These are phyloP conservation scores for Etheostoma nigrum DNA, from an alignment of 2,797 vertebrate species.

Conservation along the genomic window DNA sequence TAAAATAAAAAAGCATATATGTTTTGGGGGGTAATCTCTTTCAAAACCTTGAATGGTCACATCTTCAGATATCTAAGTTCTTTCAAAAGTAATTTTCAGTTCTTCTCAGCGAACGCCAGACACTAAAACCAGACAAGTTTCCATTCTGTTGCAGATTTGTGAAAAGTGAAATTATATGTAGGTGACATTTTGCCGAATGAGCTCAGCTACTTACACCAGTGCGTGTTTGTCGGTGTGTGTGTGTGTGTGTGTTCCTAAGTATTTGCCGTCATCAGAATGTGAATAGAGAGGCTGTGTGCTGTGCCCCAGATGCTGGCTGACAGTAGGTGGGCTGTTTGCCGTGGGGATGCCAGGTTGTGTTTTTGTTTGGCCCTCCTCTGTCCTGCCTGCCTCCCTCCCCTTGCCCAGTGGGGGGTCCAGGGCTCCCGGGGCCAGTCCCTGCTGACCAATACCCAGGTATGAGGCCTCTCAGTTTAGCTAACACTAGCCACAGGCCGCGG, in stretches of 20 bases:
- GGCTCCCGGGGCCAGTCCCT: slow-evolving; percentile 72
- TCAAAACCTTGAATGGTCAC: neutral
- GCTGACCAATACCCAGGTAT: slow-evolving; percentile 82
- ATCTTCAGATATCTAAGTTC: neutral
- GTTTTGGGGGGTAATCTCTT: neutral
- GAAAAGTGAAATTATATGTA: neutral
- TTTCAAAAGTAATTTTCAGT: neutral
- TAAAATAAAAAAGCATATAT: slow-evolving; percentile 14
- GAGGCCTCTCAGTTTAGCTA: slow-evolving; percentile 76
- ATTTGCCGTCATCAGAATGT: slow-evolving; percentile 74
- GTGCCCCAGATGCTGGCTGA: slow-evolving; percentile 76
- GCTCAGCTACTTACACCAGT: neutral
- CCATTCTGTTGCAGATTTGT: slow-evolving; percentile 15
- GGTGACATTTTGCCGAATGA: slow-evolving; percentile 8
- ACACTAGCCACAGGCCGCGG: slow-evolving; percentile 73
- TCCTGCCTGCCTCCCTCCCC: slow-evolving; percentile 76
- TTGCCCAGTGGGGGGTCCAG: slow-evolving; percentile 59
- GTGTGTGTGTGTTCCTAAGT: slow-evolving; percentile 34
- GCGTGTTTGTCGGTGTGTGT: slow-evolving; percentile 35
- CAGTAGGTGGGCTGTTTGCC: slow-evolving; percentile 82
- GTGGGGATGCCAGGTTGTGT: slow-evolving; percentile 81
- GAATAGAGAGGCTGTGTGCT: slow-evolving; percentile 72
- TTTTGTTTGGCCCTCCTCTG: slow-evolving; percentile 83
- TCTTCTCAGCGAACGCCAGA: neutral
- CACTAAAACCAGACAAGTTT: neutral